phyloP scores from a whole-genome alignment of 2,888 invertebrate species.

The Epicampocera succincta region DNA sequence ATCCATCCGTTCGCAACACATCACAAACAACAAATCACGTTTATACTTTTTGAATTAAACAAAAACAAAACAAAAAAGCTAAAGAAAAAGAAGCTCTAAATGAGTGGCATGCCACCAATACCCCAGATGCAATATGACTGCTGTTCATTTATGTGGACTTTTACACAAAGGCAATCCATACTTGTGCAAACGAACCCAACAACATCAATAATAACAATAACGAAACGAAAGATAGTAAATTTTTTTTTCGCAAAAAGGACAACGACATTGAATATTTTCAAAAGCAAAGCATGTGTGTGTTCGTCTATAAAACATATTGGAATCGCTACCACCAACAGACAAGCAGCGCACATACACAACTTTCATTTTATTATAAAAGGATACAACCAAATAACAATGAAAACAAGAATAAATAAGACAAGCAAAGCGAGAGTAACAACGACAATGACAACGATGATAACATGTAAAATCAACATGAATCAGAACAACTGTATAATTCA shows the following conservation, averaged over 20 bases:
- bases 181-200: slow-evolving; percentile 2
- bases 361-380: slow-evolving; percentile 35
- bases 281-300: slow-evolving; percentile 4
- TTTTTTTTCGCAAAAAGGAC: slow-evolving; percentile 62
- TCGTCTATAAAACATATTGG: background rate
- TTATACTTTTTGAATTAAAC: slow-evolving; percentile 37
- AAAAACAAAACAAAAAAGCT: background rate
- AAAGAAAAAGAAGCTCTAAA: slow-evolving; percentile 53
- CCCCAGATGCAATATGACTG: slow-evolving; percentile 19
- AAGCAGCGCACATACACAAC: background rate
- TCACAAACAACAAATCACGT: slow-evolving; percentile 62
- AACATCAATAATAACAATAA: slow-evolving; percentile 45
- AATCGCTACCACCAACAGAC: slow-evolving; percentile 5
- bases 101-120: slow-evolving; percentile 61
- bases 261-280: slow-evolving; percentile 68
- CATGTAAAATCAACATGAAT: slow-evolving; percentile 63
- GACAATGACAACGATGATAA: slow-evolving; percentile 63
- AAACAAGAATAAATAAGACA: slow-evolving; percentile 3
- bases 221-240: slow-evolving; percentile 51
- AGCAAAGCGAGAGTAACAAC: slow-evolving; percentile 24
- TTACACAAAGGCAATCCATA: background rate
- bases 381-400: slow-evolving; percentile 38
- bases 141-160: slow-evolving; percentile 3
- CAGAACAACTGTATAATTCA: slow-evolving; percentile 45
- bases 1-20: slow-evolving; percentile 46